Conservation (phyloP, 1,140 invertebrate genomes). For the Asbolus verrucosus region DNA sequence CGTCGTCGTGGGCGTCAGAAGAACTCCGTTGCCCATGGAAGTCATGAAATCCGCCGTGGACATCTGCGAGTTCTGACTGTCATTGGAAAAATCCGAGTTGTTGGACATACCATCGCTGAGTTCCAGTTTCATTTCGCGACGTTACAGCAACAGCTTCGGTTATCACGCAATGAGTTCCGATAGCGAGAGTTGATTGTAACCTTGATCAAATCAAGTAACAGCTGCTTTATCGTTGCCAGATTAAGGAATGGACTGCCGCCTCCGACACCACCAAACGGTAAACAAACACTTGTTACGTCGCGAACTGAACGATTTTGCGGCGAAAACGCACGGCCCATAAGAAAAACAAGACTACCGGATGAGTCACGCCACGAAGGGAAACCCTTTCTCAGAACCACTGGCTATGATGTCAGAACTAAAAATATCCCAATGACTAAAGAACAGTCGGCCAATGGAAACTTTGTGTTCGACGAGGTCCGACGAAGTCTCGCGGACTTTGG, state of each 20-base stretch:
- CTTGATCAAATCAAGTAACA: slow-evolving; percentile 32
- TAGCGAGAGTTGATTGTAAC: slow-evolving; percentile 23
- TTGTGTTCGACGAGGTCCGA: slow-evolving; percentile 20
- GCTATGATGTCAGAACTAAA: slow-evolving; percentile 63
- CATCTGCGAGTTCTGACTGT: slow-evolving; percentile 63
- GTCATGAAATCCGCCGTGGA: slow-evolving; percentile 59
- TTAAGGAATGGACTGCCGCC: not conserved
- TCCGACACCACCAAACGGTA: not conserved
- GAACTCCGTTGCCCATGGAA: slow-evolving; percentile 57
- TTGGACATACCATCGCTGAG: slow-evolving; percentile 63
- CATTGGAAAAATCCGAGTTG: slow-evolving; percentile 64
- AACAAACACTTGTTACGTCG: slow-evolving; percentile 40
- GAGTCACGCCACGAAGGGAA: slow-evolving; percentile 54
- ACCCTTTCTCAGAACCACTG: slow-evolving; percentile 63
- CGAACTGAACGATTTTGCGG: not conserved
- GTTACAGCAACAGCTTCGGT: not conserved
- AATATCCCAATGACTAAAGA: slow-evolving; percentile 54
- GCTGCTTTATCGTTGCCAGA: not conserved
- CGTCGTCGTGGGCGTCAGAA: slow-evolving; percentile 54
- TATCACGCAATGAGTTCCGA: slow-evolving; percentile 21
- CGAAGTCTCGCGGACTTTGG: not conserved
- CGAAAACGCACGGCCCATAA: slow-evolving; percentile 27
- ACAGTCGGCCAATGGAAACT: slow-evolving; percentile 31
- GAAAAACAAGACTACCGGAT: slow-evolving; percentile 43
- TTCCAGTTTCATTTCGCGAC: slow-evolving; percentile 59